A percentile compares a stretch with the other conserved stretches of the same genome.
These are phyloP conservation scores for Cervus canadensis DNA, from an alignment of 2,113 vertebrate species.

Conservation along the genomic window DNA sequence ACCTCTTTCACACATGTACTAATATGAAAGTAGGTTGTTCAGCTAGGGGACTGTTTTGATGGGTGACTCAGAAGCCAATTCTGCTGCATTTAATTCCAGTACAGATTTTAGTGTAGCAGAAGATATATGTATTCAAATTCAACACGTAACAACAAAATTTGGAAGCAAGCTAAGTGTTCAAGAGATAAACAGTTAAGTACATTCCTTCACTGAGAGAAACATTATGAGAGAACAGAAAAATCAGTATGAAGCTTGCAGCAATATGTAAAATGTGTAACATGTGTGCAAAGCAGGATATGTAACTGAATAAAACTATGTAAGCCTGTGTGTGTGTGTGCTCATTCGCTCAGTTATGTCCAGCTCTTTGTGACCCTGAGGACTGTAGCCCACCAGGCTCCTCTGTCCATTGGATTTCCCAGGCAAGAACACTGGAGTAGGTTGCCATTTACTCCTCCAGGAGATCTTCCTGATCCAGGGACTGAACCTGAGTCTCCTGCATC, in stretches of 20 bases:
- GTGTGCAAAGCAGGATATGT: not conserved
- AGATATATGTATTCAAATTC: not conserved
- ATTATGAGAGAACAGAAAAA: not conserved
- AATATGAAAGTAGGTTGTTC: not conserved
- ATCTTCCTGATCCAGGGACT: not conserved
- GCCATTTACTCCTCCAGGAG: not conserved
- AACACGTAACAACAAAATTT: not conserved
- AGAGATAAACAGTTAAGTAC: not conserved
- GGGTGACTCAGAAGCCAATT: not conserved
- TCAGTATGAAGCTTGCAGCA: not conserved
- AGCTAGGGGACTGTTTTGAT: not conserved
- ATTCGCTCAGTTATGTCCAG: not conserved
- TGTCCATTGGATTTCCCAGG: not conserved
- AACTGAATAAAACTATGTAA: not conserved
- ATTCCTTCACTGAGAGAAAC: not conserved
- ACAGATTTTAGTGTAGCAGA: not conserved
- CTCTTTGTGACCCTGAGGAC: not conserved
- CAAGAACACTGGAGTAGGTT: not conserved
- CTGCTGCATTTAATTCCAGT: not conserved
- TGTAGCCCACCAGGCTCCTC: not conserved
- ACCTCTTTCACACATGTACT: not conserved
- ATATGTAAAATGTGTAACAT: not conserved
- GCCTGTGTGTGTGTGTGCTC: not conserved
- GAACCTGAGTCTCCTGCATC: not conserved
- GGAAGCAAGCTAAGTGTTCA: not conserved